Evolutionary conservation across 2,888 invertebrate genomes (phyloP).

Genomic region (Calephelis perditalis): DNA sequence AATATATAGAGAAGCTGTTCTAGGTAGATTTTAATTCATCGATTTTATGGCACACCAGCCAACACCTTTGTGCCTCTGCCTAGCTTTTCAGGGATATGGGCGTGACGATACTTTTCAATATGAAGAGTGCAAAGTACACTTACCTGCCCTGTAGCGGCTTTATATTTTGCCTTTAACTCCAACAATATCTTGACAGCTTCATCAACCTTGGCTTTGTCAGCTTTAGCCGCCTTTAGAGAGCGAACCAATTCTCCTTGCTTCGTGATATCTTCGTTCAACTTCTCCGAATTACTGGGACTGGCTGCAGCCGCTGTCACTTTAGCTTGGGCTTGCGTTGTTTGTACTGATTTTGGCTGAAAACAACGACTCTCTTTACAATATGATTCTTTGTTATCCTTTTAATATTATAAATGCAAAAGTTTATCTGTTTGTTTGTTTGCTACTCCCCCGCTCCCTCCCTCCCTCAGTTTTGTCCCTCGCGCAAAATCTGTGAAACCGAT

Average conservation of each 20-base stretch:
- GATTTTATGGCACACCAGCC: too few species aligned
- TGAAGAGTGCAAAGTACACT: slow-evolving; percentile 12
- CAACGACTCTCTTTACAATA: neutral
- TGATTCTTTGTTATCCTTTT: too few species aligned
- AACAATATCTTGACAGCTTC: slow-evolving; percentile 76
- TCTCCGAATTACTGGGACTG: slow-evolving; percentile 35
- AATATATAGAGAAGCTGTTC: too few species aligned
- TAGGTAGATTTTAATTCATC: too few species aligned
- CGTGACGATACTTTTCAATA: too few species aligned
- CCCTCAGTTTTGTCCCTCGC: too few species aligned
- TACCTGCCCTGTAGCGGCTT: slow-evolving; percentile 62
- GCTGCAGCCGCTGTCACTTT: slow-evolving; percentile 30
- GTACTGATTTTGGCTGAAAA: slow-evolving; percentile 50
- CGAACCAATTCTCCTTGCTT: slow-evolving; percentile 83
- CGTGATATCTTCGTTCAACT: slow-evolving; percentile 61
- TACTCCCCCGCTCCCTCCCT: too few species aligned
- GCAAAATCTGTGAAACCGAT: too few species aligned
- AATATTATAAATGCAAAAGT: neutral
- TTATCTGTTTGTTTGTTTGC: neutral
- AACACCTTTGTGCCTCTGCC: too few species aligned
- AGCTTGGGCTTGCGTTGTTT: slow-evolving; percentile 39
- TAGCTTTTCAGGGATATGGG: too few species aligned
- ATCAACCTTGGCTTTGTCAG: slow-evolving; percentile 54
- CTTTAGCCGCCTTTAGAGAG: slow-evolving; percentile 81
- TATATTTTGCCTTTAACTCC: slow-evolving; percentile 85